Percentiles rank a stretch among this genome's conserved stretches.
phyloP scores from a whole-genome alignment of 2,797 vertebrate species.

The Eurystomus glaucurus region DNA sequence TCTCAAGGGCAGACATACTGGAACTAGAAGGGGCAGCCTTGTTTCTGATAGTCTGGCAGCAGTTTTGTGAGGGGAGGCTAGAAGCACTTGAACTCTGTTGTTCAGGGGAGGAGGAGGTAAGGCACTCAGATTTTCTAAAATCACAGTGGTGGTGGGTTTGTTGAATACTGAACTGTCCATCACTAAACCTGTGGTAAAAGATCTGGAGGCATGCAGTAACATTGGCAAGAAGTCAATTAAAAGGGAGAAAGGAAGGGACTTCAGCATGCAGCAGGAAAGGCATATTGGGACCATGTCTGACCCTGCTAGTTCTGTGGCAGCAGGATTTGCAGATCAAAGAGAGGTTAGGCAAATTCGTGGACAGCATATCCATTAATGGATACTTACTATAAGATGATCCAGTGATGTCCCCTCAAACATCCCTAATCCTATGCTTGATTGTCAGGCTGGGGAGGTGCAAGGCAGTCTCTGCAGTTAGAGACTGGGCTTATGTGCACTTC shows the following conservation, averaged over 20 bases:
- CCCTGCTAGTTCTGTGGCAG: neutral
- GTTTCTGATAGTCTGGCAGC: neutral
- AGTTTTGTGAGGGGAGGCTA: neutral
- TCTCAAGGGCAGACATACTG: neutral
- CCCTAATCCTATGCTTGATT: neutral
- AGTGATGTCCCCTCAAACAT: neutral
- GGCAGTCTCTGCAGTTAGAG: neutral
- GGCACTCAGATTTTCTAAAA: neutral
- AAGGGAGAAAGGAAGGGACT: neutral
- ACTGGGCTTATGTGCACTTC: neutral
- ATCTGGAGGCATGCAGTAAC: neutral
- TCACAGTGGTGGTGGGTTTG: neutral
- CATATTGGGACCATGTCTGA: neutral
- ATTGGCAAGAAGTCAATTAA: neutral
- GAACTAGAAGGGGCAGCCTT: neutral
- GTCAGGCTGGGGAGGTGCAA: neutral
- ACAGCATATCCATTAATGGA: neutral
- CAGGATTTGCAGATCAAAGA: neutral
- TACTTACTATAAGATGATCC: neutral
- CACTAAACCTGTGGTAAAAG: neutral
- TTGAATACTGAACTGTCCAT: neutral
- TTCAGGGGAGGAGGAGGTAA: neutral
- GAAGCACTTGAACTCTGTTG: neutral
- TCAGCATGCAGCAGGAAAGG: rapidly evolving
- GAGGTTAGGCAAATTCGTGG: neutral